Percentiles rank a stretch among this genome's conserved stretches.
phyloP scores from a whole-genome alignment of 1,140 invertebrate genomes.

The Formica selysi region DNA sequence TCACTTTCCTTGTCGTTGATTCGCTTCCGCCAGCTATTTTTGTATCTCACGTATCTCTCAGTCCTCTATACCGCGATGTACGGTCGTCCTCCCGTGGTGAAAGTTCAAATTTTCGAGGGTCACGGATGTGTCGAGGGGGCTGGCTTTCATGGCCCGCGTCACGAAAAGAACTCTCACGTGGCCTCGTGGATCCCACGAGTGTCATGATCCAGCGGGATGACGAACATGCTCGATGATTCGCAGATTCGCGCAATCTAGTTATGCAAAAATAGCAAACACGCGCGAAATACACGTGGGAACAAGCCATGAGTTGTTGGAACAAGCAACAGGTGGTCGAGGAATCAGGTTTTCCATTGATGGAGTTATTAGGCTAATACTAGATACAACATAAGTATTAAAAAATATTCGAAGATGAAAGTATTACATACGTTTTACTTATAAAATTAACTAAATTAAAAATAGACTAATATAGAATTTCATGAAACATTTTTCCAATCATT shows the following conservation, averaged over 20 bases:
- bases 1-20: constrained; percentile 82
- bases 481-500: not conserved
- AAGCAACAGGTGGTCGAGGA: constrained; percentile 70
- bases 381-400: not conserved
- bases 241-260: constrained; percentile 33
- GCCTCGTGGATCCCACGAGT: constrained; percentile 15
- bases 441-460: not conserved
- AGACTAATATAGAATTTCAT: not conserved
- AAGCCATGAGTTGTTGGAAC: constrained; percentile 19
- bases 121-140: constrained; percentile 11
- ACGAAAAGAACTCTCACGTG: constrained; percentile 33
- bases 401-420: constrained; percentile 6
- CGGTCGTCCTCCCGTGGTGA: constrained; percentile 63
- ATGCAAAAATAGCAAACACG: constrained; percentile 30
- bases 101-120: constrained; percentile 76
- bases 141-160: constrained; percentile 25
- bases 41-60: constrained; percentile 60
- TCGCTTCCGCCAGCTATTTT: constrained; percentile 75
- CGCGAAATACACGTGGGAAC: constrained; percentile 42
- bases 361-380: constrained; percentile 25
- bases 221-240: not conserved
- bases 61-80: constrained; percentile 38
- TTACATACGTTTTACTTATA: not conserved
- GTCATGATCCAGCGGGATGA: constrained; percentile 4
- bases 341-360: constrained; percentile 62